Evolutionary conservation across 2,113 vertebrate species (phyloP).

Genomic region (Anhinga rufa): DNA sequence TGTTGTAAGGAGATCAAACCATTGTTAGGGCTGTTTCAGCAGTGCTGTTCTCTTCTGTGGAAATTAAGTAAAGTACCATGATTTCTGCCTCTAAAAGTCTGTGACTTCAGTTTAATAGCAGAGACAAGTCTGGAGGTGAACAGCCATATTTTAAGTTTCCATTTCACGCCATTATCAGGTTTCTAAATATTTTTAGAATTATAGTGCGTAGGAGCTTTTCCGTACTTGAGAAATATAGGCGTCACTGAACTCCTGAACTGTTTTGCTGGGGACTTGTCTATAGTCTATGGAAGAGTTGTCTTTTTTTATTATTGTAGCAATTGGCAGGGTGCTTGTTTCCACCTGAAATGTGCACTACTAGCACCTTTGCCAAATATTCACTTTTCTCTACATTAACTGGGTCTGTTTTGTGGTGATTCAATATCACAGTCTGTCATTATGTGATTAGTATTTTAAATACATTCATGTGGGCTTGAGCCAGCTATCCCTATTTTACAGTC

Average conservation of each 20-base stretch:
- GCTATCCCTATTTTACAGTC: not conserved
- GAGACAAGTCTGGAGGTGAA: not conserved
- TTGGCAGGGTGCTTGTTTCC: not conserved
- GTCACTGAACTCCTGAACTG: not conserved
- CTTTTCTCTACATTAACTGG: not conserved
- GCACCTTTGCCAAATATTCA: not conserved
- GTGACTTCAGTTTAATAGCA: not conserved
- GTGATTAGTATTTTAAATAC: slow-evolving; percentile 29
- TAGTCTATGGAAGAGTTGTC: not conserved
- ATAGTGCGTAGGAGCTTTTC: not conserved
- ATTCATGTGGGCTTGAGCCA: not conserved
- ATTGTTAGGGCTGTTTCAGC: not conserved
- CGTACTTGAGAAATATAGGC: not conserved
- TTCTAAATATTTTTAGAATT: not conserved
- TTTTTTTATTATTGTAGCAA: not conserved
- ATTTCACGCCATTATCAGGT: not conserved
- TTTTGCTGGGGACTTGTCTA: not conserved
- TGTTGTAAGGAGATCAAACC: not conserved
- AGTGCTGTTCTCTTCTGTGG: not conserved
- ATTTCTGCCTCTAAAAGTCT: not conserved
- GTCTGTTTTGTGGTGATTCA: slow-evolving; percentile 11
- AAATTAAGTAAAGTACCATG: not conserved
- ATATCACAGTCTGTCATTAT: not conserved
- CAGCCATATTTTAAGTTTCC: not conserved
- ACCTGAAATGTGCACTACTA: not conserved